Base-by-base conservation (phyloP, 2,888 invertebrate genomes). In the Patella pellucida region DNA sequence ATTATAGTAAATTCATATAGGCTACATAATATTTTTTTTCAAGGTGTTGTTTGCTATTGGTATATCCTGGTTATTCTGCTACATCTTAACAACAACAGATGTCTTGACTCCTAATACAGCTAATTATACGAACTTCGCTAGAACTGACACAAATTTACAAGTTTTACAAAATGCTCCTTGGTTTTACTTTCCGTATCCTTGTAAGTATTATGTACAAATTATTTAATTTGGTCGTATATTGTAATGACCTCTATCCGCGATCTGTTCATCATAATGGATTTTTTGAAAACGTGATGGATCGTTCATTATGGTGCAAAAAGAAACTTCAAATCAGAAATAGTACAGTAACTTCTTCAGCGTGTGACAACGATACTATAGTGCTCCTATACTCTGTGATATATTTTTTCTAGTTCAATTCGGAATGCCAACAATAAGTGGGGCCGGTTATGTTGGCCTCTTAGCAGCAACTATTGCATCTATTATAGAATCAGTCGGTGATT, bases 401-500 rank as follows among this genome's bases (percentile, higher is more conserved):
- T 11, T 19, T 11, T 72, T 62, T 71, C 41, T 27, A 88, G 89
- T 87, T 76, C 87, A 88, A 80, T 90, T 88, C 84, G 89, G 89
- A 7, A 71, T 78, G n/a, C 89, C 89, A 0, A 87, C 87, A 3
- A 79, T 90, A 4, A 86, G 85, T 69, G 85, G 83, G 0, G 87
- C 86, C 0, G 87, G 86, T 0, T 88, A 86, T 68, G 81, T 88
- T 7, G 89, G 87, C 1, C 83, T 89, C 81, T 74, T 89, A 19
- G 85, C 87, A 1, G 89, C 86, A 1, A 85, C 87, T 0, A 56
- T 90, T 9, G 82, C 86, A 0, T 89, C 89, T 5, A 82, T 88
- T 56, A 81, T 89, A 4, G 90, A 90, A 75, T 88, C 88, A 9
- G 94, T 96, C 79, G 96, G 96, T 86, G 96, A 97, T 90, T 97